These are phyloP conservation scores for Pluvialis apricaria DNA, from an alignment of 2,113 vertebrate genomes.

Conservation along the genomic window DNA sequence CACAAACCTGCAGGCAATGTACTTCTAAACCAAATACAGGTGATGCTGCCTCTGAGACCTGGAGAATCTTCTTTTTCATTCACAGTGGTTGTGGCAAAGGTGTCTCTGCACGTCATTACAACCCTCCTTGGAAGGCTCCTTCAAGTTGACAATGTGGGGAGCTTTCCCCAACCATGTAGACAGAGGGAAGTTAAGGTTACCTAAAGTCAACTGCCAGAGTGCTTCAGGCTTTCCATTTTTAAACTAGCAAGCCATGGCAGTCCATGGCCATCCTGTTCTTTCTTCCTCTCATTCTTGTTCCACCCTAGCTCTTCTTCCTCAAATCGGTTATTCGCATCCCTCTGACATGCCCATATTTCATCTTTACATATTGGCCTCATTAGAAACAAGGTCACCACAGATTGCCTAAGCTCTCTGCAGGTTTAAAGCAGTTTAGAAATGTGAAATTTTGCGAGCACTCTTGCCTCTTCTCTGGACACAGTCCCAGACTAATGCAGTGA, in stretches of 20 bases:
- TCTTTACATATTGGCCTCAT: neutral
- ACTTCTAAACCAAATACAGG: neutral
- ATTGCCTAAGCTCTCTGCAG: neutral
- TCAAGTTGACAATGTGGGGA: neutral
- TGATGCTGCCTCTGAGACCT: neutral
- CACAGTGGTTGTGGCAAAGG: neutral
- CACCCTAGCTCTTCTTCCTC: neutral
- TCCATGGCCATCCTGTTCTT: neutral
- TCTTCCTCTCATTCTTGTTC: neutral
- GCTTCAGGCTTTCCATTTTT: neutral
- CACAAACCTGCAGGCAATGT: neutral
- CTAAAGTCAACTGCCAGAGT: neutral
- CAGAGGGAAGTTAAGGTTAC: neutral
- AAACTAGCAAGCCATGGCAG: neutral
- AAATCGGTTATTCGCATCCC: neutral
- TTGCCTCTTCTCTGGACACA: neutral
- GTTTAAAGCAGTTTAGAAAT: neutral
- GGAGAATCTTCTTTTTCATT: neutral
- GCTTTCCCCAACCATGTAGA: rapidly evolving
- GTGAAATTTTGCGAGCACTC: neutral
- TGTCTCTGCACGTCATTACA: neutral
- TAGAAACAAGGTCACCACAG: neutral
- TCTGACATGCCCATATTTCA: neutral
- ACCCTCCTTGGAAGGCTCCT: neutral
- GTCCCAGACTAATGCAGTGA: neutral